Evolutionary conservation across 2,888 invertebrate genomes (phyloP), one percentile per base, ranked within the genome.

Genomic region (Carpatolechia fugitivella): DNA sequence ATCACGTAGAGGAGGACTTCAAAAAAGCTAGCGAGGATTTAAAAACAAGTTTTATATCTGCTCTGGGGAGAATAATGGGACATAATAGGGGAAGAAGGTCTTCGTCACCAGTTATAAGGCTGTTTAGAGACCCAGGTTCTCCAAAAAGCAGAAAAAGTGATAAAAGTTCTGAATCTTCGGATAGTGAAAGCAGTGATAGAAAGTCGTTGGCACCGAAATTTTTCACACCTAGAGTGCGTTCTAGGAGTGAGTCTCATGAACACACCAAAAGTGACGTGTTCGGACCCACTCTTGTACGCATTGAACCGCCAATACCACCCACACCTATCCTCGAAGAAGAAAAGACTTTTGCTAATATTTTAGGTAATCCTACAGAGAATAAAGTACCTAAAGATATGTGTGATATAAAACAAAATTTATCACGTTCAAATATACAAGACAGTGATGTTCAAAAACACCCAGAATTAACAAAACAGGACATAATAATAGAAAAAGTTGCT

Each of bases 11-110:
- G 50, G 78, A 69, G 33, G 80, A 87, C 57, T 72, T 88, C 1
- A 82, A 80, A 58, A 82, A 79, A 66, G 84, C 79, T 0, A 85
- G 85, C 56, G 80, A 80, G 54, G 85, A 89, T 63, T 57, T 90
- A 10, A 85, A 82, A 63, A 50, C 69, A 1, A 85, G 81, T 41
- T 87, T 90, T 57, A 80, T 80, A 68, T 81, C 83, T 36, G 90
- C 89, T 1, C 73, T 90, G 48, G 75, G 82, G 24, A 76, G 85
- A 67, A 85, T 90, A 31, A 77, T 69, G 53, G 76, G 77, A 8
- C 70, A 67, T 41, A 77, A 73, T 56, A 74, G 62, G 62, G 54
- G 59, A 0, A 72, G 68, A 59, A 67, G 56, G 55, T 62, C 65
- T 16, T 52, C 63, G 31, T 65, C 65, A 13, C 56, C 59, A 46